These are phyloP conservation scores for Pseudochromis fuscus DNA, from an alignment of 2,797 vertebrate species.

Conservation along the genomic window DNA sequence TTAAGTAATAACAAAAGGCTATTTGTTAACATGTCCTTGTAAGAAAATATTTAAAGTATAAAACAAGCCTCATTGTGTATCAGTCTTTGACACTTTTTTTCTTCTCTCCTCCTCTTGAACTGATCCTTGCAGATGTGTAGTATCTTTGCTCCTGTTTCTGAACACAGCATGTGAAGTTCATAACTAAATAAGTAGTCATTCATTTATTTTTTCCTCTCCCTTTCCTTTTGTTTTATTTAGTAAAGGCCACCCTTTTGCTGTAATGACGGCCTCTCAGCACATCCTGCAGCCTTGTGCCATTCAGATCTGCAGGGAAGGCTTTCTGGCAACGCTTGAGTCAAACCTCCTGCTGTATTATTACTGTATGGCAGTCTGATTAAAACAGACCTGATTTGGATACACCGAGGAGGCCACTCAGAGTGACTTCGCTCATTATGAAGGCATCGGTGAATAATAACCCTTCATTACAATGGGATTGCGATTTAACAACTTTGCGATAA, in stretches of 20 bases:
- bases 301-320: slow-evolving; percentile 30
- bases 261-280: slow-evolving; percentile 38
- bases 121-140: slow-evolving; percentile 45
- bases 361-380: slow-evolving; percentile 43
- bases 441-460: slow-evolving; percentile 37
- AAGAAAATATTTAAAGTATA: not conserved
- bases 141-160: slow-evolving; percentile 30
- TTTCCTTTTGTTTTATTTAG: slow-evolving; percentile 41
- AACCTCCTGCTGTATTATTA: slow-evolving; percentile 27
- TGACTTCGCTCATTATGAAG: slow-evolving; percentile 31
- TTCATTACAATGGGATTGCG: slow-evolving; percentile 28
- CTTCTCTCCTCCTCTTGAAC: not conserved
- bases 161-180: slow-evolving; percentile 45
- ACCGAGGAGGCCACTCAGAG: slow-evolving; percentile 18
- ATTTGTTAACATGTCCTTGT: slow-evolving; percentile 3
- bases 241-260: slow-evolving; percentile 43
- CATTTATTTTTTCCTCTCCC: slow-evolving; percentile 13
- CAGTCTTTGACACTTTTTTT: not conserved
- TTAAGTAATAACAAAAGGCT: not conserved
- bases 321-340: slow-evolving; percentile 63
- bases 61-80: not conserved
- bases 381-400: slow-evolving; percentile 32
- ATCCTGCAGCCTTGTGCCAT: slow-evolving; percentile 49
- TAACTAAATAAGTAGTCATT: slow-evolving; percentile 53
- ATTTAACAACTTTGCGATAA: slow-evolving; percentile 29